Conservation (phyloP, 1,140 invertebrate species). For the Melanaphis sacchari region DNA sequence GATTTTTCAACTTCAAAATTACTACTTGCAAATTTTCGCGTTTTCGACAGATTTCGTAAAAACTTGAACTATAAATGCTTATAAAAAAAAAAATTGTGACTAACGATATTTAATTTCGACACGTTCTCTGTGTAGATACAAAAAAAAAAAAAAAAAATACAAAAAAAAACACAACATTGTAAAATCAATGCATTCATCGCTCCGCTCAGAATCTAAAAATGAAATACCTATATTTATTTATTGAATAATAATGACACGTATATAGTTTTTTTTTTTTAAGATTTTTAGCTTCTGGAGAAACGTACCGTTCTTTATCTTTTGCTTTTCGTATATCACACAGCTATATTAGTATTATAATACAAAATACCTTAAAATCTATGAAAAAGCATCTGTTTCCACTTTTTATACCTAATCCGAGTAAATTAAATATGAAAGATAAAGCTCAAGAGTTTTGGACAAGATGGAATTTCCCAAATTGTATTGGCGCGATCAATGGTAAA, state of each 20-base stretch:
- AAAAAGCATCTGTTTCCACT: slow-evolving; percentile 16
- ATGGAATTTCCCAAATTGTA: slow-evolving; percentile 62
- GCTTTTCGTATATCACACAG: slow-evolving; percentile 18
- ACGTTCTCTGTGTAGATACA: too few species aligned
- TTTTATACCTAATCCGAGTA: slow-evolving; percentile 58
- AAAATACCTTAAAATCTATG: slow-evolving; percentile 29
- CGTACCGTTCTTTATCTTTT: neutral
- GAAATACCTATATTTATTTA: too few species aligned
- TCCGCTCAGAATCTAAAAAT: too few species aligned
- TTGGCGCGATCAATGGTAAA: slow-evolving; percentile 64
- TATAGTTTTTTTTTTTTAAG: neutral
- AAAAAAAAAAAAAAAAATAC: too few species aligned
- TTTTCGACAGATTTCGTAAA: too few species aligned
- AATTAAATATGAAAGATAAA: slow-evolving; percentile 61
- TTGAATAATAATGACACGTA: neutral
- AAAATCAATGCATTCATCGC: too few species aligned
- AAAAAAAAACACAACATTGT: too few species aligned
- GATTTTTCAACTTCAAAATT: too few species aligned
- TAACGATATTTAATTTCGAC: too few species aligned
- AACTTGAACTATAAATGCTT: too few species aligned
- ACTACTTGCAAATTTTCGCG: too few species aligned
- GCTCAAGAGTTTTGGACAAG: slow-evolving; percentile 61
- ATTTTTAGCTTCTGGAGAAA: slow-evolving; percentile 1
- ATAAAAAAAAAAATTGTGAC: too few species aligned
- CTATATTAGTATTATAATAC: slow-evolving; percentile 12